phyloP scores from a whole-genome alignment of 2,113 vertebrate genomes.

The Cyprinus carpio region DNA sequence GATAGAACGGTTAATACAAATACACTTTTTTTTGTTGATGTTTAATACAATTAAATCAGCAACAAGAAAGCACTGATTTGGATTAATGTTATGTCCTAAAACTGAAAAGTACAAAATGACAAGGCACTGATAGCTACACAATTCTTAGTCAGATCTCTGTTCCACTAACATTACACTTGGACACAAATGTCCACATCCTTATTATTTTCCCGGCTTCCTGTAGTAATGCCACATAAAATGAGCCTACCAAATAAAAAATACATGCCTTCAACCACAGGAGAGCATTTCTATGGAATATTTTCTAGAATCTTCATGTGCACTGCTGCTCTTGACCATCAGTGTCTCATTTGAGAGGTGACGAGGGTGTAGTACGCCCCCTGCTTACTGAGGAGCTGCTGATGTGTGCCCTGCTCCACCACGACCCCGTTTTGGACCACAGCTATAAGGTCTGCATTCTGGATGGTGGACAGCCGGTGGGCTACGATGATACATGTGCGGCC shows the following conservation, averaged over 20 bases:
- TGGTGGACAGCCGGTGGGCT: slow-evolving; percentile 91
- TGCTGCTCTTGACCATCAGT: slow-evolving; percentile 7
- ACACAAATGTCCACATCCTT: neutral
- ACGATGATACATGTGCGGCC: slow-evolving; percentile 92
- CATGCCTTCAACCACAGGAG: neutral
- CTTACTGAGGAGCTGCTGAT: slow-evolving; percentile 86
- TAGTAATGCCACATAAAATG: neutral
- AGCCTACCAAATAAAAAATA: neutral
- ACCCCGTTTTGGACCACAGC: slow-evolving; percentile 83
- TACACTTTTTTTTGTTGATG: neutral
- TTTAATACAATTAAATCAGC: neutral
- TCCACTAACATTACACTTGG: neutral
- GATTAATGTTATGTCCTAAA: slow-evolving; percentile 1
- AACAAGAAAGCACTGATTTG: neutral
- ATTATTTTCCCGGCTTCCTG: neutral
- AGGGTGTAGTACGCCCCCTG: slow-evolving; percentile 85
- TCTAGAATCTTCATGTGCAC: neutral
- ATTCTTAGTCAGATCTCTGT: neutral
- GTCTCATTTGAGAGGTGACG: slow-evolving; percentile 81
- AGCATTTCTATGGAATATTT: neutral
- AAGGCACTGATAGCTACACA: neutral
- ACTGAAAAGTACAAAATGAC: neutral
- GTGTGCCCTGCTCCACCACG: slow-evolving; percentile 84
- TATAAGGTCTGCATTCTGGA: slow-evolving; percentile 88
- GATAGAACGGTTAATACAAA: neutral